A percentile compares a stretch with the other conserved stretches of the same genome.
Evolutionary conservation across 2,113 vertebrate species (phyloP).

Genomic region (Cairina moschata): DNA sequence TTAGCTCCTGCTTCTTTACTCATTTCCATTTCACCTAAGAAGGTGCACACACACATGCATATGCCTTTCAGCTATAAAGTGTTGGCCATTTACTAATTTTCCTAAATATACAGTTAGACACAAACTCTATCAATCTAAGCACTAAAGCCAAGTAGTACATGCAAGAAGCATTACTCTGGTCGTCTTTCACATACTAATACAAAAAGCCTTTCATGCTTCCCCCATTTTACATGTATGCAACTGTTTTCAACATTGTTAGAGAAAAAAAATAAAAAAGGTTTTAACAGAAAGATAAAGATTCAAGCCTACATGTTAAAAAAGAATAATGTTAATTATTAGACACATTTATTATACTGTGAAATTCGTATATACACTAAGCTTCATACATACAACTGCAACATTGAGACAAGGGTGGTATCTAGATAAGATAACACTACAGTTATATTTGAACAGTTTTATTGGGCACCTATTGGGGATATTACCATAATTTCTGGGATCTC

Average conservation of each 20-base stretch:
- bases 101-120: not conserved
- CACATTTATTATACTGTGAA: not conserved
- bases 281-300: not conserved
- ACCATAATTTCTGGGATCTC: not conserved
- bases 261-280: not conserved
- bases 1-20: not conserved
- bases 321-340: not conserved
- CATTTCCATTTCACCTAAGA: not conserved
- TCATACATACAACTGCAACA: not conserved
- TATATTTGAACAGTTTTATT: not conserved
- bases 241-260: not conserved
- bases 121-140: not conserved
- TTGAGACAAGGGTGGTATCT: not conserved
- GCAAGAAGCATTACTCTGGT: not conserved
- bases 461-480: not conserved
- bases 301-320: not conserved
- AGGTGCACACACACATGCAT: fast-evolving
- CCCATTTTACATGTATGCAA: not conserved
- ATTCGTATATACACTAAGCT: not conserved
- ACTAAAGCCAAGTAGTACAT: not conserved
- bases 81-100: not conserved
- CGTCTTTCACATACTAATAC: not conserved
- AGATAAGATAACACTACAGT: not conserved
- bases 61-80: not conserved
- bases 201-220: not conserved